Base-by-base conservation (phyloP, 2,797 vertebrate species). In the Megalops cyprinoides region DNA sequence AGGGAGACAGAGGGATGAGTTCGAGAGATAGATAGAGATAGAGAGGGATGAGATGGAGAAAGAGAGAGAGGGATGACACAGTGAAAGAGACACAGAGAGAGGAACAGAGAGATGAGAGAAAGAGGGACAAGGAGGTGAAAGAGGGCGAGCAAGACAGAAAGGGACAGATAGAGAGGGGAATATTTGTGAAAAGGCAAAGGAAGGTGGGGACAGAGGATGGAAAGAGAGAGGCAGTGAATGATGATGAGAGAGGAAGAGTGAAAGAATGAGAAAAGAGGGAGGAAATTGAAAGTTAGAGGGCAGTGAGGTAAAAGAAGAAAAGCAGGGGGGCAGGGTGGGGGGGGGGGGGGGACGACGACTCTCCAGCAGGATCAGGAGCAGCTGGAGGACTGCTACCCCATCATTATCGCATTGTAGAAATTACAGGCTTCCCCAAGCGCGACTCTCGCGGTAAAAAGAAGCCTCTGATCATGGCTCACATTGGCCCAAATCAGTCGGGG, bases 341-440 rank as follows among this genome's bases (percentile, higher is more conserved):
- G 46, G n/a, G 67, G 67, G 28, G 34, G 42, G 23, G 42, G 23
- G 44, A 58, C n/a, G 28, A 60, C 18, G n/a, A 42, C 51, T 31
- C 55, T 62, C 49, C 25, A 37, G 49, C 25, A 67, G 74, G 49
- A 46, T n/a, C 42, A 46, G 44, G 23, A 69, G 71, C 73, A 46
- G 53, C 51, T n/a, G 56, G 55, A 65, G 80, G 53, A 76, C 23
- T 20, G 34, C 53, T 80, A 77, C 79, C 79, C 82, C 56, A 74
- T 85, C 71, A 85, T 87, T 85, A 83, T 83, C 77, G 69, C 80
- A 79, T 83, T 74, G 31, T 31, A 55, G 53, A 80, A 78, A 82
- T 79, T 74, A 77, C 76, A 79, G 69, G 74, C 28, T 84, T 78
- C 65, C 79, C 79, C 48, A 6, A 78, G 48, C 55, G 28, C n/a